These are phyloP conservation scores for Nymphalis polychloros DNA, from an alignment of 2,888 invertebrate genomes.

Conservation along the genomic window DNA sequence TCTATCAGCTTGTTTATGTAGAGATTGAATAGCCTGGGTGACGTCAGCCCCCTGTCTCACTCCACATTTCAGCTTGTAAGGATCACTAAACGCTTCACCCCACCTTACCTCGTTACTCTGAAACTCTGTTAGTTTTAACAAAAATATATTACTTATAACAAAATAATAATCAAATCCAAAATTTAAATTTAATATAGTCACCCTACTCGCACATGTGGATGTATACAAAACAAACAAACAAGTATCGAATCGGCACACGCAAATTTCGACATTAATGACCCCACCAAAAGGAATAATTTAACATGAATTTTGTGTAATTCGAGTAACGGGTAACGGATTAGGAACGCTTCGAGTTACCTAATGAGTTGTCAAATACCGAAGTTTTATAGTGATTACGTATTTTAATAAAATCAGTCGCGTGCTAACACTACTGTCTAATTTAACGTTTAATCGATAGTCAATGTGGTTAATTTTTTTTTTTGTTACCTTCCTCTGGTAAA, in stretches of 20 bases:
- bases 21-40: too few species aligned
- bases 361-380: slow-evolving; percentile 24
- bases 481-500: too few species aligned
- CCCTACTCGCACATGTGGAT: slow-evolving; percentile 27
- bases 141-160: too few species aligned
- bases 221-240: slow-evolving; percentile 31
- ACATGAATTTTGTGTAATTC: background rate
- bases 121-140: too few species aligned
- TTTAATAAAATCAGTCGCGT: background rate
- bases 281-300: background rate
- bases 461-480: background rate
- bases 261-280: slow-evolving; percentile 14
- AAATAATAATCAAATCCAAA: background rate
- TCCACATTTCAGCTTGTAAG: too few species aligned
- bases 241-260: slow-evolving; percentile 2
- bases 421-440: too few species aligned
- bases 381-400: background rate
- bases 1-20: too few species aligned
- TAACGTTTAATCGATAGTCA: background rate
- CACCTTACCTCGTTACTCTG: too few species aligned
- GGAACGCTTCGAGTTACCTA: slow-evolving; percentile 21
- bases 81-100: too few species aligned
- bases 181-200: slow-evolving; percentile 4
- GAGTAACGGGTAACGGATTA: slow-evolving; percentile 22
- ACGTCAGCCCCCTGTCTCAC: too few species aligned